Evolutionary conservation across 2,797 vertebrate species (phyloP).

Genomic region (Alauda arvensis): DNA sequence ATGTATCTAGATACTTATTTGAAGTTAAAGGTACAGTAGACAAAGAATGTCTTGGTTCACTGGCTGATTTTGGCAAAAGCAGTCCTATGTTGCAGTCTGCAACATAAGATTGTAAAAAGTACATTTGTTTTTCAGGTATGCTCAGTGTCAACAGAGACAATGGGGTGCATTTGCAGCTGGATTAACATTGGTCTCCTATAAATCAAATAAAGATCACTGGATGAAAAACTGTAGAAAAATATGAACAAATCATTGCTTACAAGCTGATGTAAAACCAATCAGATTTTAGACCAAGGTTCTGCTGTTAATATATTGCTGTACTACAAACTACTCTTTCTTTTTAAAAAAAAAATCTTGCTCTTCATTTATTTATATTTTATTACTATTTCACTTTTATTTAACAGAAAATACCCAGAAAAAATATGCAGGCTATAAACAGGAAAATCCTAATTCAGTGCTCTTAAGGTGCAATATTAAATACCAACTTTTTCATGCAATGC

Average conservation of each 20-base stretch:
- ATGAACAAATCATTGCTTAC: not conserved
- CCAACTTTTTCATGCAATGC: not conserved
- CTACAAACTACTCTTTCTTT: not conserved
- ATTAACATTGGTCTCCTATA: not conserved
- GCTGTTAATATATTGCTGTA: not conserved
- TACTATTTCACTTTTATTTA: not conserved
- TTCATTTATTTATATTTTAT: not conserved
- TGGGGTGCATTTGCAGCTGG: not conserved
- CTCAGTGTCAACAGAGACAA: not conserved
- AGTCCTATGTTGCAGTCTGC: not conserved
- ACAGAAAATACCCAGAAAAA: not conserved
- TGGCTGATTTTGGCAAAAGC: not conserved
- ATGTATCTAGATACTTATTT: not conserved
- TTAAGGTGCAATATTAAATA: not conserved
- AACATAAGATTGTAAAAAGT: not conserved
- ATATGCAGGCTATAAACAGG: not conserved
- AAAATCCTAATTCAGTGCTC: not conserved
- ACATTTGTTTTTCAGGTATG: not conserved
- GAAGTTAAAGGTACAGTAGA: not conserved
- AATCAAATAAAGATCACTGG: not conserved
- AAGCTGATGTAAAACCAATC: not conserved
- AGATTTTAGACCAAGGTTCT: not conserved
- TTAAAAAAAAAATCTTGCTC: not conserved
- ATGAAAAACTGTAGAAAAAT: not conserved
- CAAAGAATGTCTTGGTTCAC: not conserved